Conservation (phyloP, 2,888 invertebrate genomes). For the Papilio gigon region DNA sequence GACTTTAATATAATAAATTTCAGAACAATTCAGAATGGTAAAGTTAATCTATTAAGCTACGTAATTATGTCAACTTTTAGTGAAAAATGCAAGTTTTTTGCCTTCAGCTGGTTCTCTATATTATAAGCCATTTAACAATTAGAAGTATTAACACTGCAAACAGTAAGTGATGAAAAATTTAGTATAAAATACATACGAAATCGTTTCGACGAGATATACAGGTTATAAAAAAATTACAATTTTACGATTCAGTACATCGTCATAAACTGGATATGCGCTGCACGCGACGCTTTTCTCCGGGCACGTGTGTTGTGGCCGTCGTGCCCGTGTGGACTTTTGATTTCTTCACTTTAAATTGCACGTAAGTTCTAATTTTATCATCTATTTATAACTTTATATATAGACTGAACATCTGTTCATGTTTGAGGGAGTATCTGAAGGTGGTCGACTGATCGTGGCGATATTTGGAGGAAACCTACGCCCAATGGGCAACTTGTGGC, state of each 20-base stretch:
- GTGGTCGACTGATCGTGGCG: too few relatives aligned
- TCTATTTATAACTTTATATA: not conserved
- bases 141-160: not conserved
- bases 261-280: slow-evolving; percentile 52
- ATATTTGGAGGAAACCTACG: too few relatives aligned
- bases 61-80: not conserved
- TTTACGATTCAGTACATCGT: slow-evolving; percentile 10
- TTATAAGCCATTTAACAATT: not conserved
- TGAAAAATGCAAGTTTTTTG: slow-evolving; percentile 1
- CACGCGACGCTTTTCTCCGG: slow-evolving; percentile 67
- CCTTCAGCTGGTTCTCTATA: not conserved
- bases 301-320: slow-evolving; percentile 55
- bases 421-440: too few relatives aligned
- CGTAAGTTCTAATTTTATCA: slow-evolving; percentile 53
- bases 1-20: too few relatives aligned
- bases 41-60: slow-evolving; percentile 1
- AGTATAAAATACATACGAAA: too few relatives aligned
- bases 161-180: too few relatives aligned
- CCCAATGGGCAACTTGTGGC: too few relatives aligned
- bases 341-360: slow-evolving; percentile 65
- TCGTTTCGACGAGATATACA: not conserved
- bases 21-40: too few relatives aligned
- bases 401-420: too few relatives aligned
- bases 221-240: not conserved
- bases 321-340: slow-evolving; percentile 65